These are phyloP conservation scores for Cordilura impudica DNA, from an alignment of 2,888 invertebrate species.

Conservation along the genomic window DNA sequence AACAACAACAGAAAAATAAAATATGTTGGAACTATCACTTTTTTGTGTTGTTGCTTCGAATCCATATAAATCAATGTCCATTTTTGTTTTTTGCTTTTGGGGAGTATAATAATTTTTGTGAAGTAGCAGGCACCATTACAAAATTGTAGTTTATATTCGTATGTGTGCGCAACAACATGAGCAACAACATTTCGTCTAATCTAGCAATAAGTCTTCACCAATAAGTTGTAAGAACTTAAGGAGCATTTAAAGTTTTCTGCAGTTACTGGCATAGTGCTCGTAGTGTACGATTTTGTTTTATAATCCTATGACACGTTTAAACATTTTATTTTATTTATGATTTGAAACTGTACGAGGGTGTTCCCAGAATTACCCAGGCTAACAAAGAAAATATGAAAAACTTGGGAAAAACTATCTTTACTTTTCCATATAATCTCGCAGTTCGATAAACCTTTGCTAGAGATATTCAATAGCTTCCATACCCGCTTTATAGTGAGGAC, in stretches of 20 bases:
- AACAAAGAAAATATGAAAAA: too few species aligned
- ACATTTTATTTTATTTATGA: too few species aligned
- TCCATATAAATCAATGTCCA: slow-evolving; percentile 48
- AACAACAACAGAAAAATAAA: neutral
- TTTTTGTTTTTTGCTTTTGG: neutral
- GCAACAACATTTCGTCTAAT: neutral
- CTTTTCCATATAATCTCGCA: too few species aligned
- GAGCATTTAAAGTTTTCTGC: neutral
- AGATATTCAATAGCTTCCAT: too few species aligned
- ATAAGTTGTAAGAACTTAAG: slow-evolving; percentile 8
- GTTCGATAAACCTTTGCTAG: too few species aligned
- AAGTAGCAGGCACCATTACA: slow-evolving; percentile 2
- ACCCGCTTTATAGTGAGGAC: too few species aligned
- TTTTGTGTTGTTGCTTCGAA: neutral
- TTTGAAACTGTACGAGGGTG: too few species aligned
- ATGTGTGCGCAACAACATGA: neutral
- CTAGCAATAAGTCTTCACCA: slow-evolving; percentile 21
- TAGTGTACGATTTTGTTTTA: too few species aligned
- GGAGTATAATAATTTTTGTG: neutral
- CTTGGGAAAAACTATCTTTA: too few species aligned
- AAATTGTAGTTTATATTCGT: neutral
- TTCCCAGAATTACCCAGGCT: too few species aligned
- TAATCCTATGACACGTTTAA: too few species aligned
- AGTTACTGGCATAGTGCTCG: neutral
- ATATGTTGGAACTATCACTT: slow-evolving; percentile 2